Base-by-base conservation (phyloP, 2,888 invertebrate genomes). In the Anthrax anthrax region DNA sequence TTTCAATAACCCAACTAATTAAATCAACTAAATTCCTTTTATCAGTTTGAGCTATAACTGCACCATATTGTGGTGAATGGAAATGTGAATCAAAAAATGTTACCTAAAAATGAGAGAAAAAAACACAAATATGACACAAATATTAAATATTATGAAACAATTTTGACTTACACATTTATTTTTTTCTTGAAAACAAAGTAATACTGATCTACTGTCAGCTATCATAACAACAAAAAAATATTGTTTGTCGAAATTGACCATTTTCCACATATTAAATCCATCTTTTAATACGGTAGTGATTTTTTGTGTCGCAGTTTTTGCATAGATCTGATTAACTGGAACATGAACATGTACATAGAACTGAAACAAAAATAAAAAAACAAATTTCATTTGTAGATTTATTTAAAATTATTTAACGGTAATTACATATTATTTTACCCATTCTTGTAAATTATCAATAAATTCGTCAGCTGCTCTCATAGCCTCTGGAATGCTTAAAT, bases 401-500 rank as follows among this genome's bases (percentile, higher is more conserved):
- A n/a, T n/a, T n/a, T n/a, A n/a, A n/a, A n/a, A n/a, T n/a, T n/a
- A n/a, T n/a, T n/a, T n/a, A n/a, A 23, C 23, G 8, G 23, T 23
- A 23, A 6, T 23, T 42, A 14, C 12, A 34, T 17, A 14, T 19
- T 13, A 23, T 14, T 32, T 19, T 45, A 45, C 45, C 45, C 45
- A 45, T 45, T 45, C 45, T 16, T 45, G 39, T 34, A 45, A 40
- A 17, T 18, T 40, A 2, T 6, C 9, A 14, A 45, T 14, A 23
- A 17, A 13, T 9, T 36, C 36, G 12, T 16, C 18, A 10, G n/a
- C 17, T 16, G 39, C 45, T 12, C 40, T 60, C 44, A 74, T 64
- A 0, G 73, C 74, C 57, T 74, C 74, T 2, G 74, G 74, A 50
- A 74, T 71, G 44, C 71, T 73, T 34, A 74, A 60, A 60, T 73